These are phyloP conservation scores for Neodiprion pinetum DNA, from an alignment of 1,140 invertebrate species.

Conservation along the genomic window DNA sequence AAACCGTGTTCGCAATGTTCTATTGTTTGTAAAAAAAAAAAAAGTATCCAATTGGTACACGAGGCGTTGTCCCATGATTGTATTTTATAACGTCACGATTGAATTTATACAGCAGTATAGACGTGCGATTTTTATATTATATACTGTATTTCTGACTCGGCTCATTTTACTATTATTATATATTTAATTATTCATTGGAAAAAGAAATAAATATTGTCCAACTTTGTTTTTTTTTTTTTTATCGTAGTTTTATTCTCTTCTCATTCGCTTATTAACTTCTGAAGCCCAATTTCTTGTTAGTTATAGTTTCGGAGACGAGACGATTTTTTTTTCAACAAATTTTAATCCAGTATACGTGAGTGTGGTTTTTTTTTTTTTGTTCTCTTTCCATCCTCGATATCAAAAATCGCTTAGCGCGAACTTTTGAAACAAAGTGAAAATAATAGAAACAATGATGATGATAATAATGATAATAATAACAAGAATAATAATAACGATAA, in stretches of 20 bases:
- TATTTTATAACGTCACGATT: neutral
- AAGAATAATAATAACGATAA: constrained; percentile 21
- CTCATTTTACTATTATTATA: constrained; percentile 19
- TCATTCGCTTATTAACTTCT: constrained; percentile 8
- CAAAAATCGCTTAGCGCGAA: neutral
- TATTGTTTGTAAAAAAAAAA: neutral
- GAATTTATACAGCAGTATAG: neutral
- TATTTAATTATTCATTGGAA: constrained; percentile 9
- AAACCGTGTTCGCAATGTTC: neutral
- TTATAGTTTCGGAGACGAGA: neutral
- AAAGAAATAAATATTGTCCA: no score
- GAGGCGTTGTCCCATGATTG: constrained; percentile 6
- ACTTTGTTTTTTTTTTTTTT: neutral
- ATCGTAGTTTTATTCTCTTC: neutral
- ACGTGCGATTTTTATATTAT: constrained; percentile 2
- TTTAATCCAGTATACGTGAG: neutral
- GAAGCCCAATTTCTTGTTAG: constrained; percentile 7
- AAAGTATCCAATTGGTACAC: neutral
- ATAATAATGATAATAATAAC: no score
- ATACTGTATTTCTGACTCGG: constrained; percentile 18
- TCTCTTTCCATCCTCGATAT: neutral
- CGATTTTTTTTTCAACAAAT: neutral
- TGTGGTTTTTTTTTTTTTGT: neutral
- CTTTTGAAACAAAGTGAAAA: neutral
- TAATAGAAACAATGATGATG: neutral